Evolutionary conservation across 2,888 invertebrate genomes (phyloP).

Genomic region (Isoperla grammatica): DNA sequence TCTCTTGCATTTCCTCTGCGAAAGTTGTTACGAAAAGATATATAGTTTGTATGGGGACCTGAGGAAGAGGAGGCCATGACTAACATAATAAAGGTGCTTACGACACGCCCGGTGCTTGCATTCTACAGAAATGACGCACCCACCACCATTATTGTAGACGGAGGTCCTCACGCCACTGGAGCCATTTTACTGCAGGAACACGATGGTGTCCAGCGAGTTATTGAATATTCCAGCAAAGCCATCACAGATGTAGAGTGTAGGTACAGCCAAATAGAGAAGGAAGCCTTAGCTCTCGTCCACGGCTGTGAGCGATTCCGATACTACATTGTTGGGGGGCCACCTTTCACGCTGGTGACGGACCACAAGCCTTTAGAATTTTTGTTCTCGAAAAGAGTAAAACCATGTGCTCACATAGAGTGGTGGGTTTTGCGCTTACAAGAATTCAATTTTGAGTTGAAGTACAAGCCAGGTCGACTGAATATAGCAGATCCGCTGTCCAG

Average conservation of each 20-base stretch:
- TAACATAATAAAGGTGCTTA: conserved; percentile 29
- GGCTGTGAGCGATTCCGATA: conserved; percentile 41
- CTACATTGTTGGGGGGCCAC: conserved; percentile 42
- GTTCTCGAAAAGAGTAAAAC: conserved; percentile 32
- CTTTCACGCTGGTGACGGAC: no score
- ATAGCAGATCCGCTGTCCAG: conserved; percentile 37
- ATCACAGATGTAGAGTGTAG: conserved; percentile 40
- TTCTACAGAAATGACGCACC: no score
- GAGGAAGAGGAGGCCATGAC: conserved; percentile 36
- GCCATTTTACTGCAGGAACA: conserved; percentile 36
- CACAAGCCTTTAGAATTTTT: no score
- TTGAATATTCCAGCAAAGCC: conserved; percentile 41
- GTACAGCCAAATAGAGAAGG: conserved; percentile 35
- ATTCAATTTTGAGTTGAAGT: conserved; percentile 30
- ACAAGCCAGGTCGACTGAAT: conserved; percentile 33
- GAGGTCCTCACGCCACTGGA: conserved; percentile 20
- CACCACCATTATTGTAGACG: conserved; percentile 26
- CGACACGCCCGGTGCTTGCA: no score
- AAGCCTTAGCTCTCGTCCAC: conserved; percentile 39
- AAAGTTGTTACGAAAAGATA: conserved; percentile 13
- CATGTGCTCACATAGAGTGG: conserved; percentile 31
- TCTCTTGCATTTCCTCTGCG: not conserved
- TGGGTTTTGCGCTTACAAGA: conserved; percentile 34
- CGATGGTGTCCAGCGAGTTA: conserved; percentile 35
- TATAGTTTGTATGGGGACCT: conserved; percentile 34